Evolutionary conservation across 2,888 invertebrate genomes (phyloP), one percentile per base, ranked within the genome.

Genomic region (Drosophila picticornis): DNA sequence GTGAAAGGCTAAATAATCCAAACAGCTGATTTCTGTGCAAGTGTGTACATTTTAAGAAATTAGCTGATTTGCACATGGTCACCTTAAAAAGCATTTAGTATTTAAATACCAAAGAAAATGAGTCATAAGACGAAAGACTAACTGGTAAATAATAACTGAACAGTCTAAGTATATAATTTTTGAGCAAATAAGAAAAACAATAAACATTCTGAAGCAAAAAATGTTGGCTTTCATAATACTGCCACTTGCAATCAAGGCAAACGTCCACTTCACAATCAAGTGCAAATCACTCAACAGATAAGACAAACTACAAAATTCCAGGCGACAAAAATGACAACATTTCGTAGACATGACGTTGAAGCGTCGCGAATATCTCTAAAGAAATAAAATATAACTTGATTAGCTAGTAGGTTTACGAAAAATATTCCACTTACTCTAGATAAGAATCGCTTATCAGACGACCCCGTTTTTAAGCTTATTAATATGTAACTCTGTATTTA

Each of bases 371-470:
- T 68, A 72, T 53, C 38, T 57, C 38, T 50, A 16, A 31, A 55
- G 62, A 58, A 60, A 66, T 51, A 10, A 62, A 72, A 51, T 68
- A 38, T 27, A 40, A 53, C 63, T 32, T 60, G 25, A 52, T 52
- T 48, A 36, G 43, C 38, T 63, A 56, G 50, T 36, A 57, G 13
- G 52, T 78, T 80, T 77, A 70, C 68, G 65, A 74, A 81, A 84
- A 71, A 78, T 83, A 73, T 64, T 52, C 9, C 34, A 25, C 19
- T 5, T 53, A 16, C 16, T 25, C 38, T 64, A 85, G 84, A 85
- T 84, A 88, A 88, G 79, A 55, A 31, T 13, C 9, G 50, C 72
- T 80, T 83, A 84, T 83, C 75, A 87, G 74, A 34, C 61, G 72
- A 60, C 59, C 62, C 56, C 61, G 60, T 72, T 72, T 68, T 75